phyloP scores from a whole-genome alignment of 2,888 invertebrate genomes.

The Phlogophora meticulosa region DNA sequence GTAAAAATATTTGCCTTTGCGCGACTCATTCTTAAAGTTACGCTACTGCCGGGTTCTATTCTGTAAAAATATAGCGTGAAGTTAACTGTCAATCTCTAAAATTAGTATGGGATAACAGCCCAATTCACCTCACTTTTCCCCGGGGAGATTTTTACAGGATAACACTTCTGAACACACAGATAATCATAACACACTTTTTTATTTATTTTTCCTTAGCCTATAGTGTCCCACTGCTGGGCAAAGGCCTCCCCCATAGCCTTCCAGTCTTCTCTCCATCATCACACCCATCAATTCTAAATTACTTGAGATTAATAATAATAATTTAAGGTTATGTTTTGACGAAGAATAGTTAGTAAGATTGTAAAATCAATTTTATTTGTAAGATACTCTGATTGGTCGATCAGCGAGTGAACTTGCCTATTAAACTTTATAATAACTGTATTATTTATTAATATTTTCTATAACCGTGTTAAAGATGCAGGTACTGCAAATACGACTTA shows the following conservation, averaged over 20 bases:
- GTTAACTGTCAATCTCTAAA: too few relatives aligned
- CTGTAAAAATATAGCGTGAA: too few relatives aligned
- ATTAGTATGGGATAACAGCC: too few relatives aligned
- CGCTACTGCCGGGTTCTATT: too few relatives aligned
- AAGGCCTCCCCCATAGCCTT: too few relatives aligned
- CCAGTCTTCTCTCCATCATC: too few relatives aligned
- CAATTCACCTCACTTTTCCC: too few relatives aligned
- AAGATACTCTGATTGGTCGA: slow-evolving; percentile 22
- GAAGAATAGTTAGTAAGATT: slow-evolving; percentile 19
- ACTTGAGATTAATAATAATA: slow-evolving; percentile 40
- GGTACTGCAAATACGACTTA: background rate
- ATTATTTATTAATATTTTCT: slow-evolving; percentile 14
- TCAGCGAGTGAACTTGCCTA: background rate
- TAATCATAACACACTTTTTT: too few relatives aligned
- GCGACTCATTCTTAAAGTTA: background rate
- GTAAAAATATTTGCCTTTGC: background rate
- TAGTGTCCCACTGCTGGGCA: too few relatives aligned
- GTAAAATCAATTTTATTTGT: slow-evolving; percentile 26
- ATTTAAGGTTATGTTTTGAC: slow-evolving; percentile 5
- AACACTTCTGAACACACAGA: background rate
- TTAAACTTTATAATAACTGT: background rate
- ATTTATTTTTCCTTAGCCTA: too few relatives aligned
- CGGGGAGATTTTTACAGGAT: too few relatives aligned
- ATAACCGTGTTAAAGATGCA: background rate
- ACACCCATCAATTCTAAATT: slow-evolving; percentile 16